Evolutionary conservation across 2,113 vertebrate genomes (phyloP), one percentile per base, ranked within the genome.

Genomic region (Pachyramphus minor): DNA sequence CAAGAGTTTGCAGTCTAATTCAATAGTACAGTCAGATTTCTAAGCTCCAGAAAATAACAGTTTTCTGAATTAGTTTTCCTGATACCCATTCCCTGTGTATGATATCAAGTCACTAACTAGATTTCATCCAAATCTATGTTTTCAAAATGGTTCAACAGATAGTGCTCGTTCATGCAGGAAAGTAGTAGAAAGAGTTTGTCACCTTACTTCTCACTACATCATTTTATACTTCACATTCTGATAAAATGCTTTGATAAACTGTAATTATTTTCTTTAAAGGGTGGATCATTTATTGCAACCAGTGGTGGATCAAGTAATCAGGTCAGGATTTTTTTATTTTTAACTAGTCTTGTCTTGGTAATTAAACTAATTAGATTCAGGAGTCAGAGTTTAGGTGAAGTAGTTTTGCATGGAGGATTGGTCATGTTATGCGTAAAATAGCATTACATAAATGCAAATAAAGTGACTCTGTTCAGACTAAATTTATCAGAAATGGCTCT

Each of bases 231-330:
- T 44, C 14, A 31, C 5, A 33, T 37, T 79, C 31, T 74, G 72
- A 76, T 52, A 25, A 84, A 95, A 63, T 42, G 12, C 9, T 37
- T 68, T 41, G 33, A 25, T 76, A 74, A 95, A 77, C 84, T 37
- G 52, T 25, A 50, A 72, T 50, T 87, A 8, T 2, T 84, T 94
- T 92, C 47, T 93, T 90, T 68, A 91, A 60, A 97, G 97, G 93
- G 81, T 55, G 97, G 88, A 93, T 95, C 96, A 68, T 96, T 95
- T 83, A 31, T 96, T 49, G 91, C 93, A 67, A 77, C 93, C 0
- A 4, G 68, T 68, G 23, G 45, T 66, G 93, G 84, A 95, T 93
- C 94, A 73, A 92, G 24, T 62, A 68, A 53, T 45, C 94, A 96
- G 95, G 97, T 97, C 68, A 92, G 94, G 23, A 56, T 76, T 95